Evolutionary conservation across 2,797 vertebrate species (phyloP).

Genomic region (Halcyon smyrnensis): DNA sequence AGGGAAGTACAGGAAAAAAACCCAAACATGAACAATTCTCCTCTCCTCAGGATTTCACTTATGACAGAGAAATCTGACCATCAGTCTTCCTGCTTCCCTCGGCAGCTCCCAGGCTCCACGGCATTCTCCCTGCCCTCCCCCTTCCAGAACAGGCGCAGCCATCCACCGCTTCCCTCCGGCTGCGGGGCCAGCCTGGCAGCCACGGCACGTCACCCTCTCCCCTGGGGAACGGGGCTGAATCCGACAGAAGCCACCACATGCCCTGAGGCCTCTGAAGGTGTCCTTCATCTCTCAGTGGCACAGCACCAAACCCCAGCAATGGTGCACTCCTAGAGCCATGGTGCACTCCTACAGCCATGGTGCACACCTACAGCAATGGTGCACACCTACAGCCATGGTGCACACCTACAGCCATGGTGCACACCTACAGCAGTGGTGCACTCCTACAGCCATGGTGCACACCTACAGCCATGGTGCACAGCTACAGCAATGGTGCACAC

Average conservation of each 20-base stretch:
- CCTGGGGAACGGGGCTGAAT: not conserved
- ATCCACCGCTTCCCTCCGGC: fast-evolving
- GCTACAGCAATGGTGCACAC: not conserved
- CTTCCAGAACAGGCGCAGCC: not conserved
- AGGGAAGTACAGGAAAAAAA: not conserved
- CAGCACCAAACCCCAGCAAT: not conserved
- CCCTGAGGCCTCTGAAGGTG: not conserved
- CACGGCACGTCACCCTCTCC: not conserved
- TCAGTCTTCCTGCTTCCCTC: not conserved
- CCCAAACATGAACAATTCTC: not conserved
- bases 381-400: too few species aligned
- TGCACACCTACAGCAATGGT: not conserved
- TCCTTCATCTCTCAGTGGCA: fast-evolving
- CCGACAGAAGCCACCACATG: not conserved
- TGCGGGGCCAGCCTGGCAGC: fast-evolving
- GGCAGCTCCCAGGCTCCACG: not conserved
- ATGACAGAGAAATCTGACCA: not conserved
- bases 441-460: not conserved
- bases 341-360: not conserved
- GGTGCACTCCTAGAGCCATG: not conserved
- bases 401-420: too few species aligned
- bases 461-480: not conserved
- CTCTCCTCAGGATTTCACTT: not conserved
- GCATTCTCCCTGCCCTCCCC: not conserved
- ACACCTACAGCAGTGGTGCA: not conserved